phyloP scores from a whole-genome alignment of 2,797 vertebrate species.

The Muraenolepis orangiensis region DNA sequence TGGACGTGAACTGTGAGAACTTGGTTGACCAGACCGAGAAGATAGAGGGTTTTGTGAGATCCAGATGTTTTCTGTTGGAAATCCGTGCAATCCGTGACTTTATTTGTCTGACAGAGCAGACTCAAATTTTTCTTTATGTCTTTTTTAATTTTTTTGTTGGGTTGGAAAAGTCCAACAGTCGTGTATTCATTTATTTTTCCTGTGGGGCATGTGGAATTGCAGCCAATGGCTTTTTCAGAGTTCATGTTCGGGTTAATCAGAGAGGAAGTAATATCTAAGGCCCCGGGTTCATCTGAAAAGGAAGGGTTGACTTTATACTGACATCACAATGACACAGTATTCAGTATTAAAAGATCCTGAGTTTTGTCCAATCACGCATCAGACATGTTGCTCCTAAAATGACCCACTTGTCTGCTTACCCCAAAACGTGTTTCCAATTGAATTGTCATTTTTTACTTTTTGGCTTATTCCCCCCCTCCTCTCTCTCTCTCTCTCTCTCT shows the following conservation, averaged over 20 bases:
- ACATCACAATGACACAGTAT: background rate
- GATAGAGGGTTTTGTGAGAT: background rate
- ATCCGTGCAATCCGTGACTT: constrained; percentile 2
- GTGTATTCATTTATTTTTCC: background rate
- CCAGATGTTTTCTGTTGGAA: constrained; percentile 14
- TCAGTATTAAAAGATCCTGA: background rate
- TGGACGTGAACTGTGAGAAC: constrained; percentile 32
- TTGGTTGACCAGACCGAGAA: constrained; percentile 16
- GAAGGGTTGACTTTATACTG: background rate
- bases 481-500: too few species aligned
- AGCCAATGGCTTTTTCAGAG: background rate
- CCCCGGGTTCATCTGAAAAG: background rate
- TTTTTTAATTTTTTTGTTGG: constrained; percentile 16
- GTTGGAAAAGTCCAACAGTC: background rate
- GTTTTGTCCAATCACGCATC: background rate
- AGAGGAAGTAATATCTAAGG: background rate
- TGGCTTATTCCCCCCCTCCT: too few species aligned
- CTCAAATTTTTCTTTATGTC: background rate
- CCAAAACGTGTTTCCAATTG: background rate
- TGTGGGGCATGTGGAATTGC: background rate
- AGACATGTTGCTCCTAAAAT: background rate
- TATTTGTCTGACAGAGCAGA: background rate
- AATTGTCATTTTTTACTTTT: background rate
- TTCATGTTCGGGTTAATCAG: background rate
- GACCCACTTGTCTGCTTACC: background rate